phyloP scores from a whole-genome alignment of 92 coral and sea anemone species.

The Diadumene lineata region DNA sequence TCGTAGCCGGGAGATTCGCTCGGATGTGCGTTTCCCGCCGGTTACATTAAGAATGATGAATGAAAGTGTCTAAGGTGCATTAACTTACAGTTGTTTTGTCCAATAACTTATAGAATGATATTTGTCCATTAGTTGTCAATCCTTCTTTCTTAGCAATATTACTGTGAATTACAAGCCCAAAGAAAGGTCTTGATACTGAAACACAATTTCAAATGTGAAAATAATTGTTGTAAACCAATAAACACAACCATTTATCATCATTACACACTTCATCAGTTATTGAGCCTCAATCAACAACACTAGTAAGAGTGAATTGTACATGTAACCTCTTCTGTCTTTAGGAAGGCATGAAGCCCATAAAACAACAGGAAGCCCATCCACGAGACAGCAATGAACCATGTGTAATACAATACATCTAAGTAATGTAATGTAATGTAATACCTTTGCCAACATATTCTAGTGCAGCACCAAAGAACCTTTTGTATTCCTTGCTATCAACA shows the following conservation, averaged over 20 bases:
- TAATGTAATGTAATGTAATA: no score
- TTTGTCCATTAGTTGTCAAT: slow-evolving; percentile 32
- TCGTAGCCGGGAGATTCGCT: no score
- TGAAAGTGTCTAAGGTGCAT: not conserved
- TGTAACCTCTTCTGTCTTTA: no score
- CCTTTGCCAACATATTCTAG: slow-evolving; percentile 67
- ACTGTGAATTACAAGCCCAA: slow-evolving; percentile 61
- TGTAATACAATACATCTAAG: no score
- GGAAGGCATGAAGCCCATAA: not conserved
- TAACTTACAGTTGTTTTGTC: not conserved
- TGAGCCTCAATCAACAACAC: no score
- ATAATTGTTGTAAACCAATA: no score
- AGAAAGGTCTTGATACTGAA: slow-evolving; percentile 59
- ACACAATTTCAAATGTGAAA: not conserved
- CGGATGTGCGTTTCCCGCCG: no score
- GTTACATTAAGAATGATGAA: not conserved
- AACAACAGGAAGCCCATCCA: not conserved
- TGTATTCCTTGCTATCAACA: slow-evolving; percentile 48
- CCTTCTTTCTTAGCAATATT: slow-evolving; percentile 50
- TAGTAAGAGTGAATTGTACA: no score
- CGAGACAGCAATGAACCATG: no score
- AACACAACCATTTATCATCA: no score
- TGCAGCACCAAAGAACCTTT: slow-evolving; percentile 72
- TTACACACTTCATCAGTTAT: no score
- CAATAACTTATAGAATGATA: slow-evolving; percentile 48